Evolutionary conservation across 2,888 invertebrate genomes (phyloP), one percentile per base, ranked within the genome.

Genomic region (Andrena haemorrhoa): DNA sequence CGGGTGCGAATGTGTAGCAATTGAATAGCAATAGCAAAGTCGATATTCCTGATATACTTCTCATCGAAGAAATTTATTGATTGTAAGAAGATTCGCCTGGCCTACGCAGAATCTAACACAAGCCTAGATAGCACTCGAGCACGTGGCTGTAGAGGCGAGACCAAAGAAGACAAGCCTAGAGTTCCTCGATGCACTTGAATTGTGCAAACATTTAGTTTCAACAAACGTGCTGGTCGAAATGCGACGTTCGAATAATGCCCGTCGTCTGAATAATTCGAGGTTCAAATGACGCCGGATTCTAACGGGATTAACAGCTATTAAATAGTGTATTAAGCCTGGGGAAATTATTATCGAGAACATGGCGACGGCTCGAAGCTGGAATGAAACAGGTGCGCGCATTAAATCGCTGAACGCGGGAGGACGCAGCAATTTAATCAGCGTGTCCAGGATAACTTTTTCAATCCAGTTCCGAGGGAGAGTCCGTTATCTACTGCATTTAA

Each of bases 231-330:
- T 41, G 10, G 29, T 7, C 41, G 41, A 35, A 65, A 60, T 68
- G 35, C 23, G 7, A 5, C 23, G 10, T 26, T 12, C 10, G 47
- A 53, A 51, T 60, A 56, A 79, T 72, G 20, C 80, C 29, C 12
- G 70, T 29, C 47, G 60, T 70, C 49, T 66, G 61, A 82, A 82
- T 75, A 75, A 82, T 82, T 82, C 63, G 26, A 7, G 56, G 68
- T 80, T 68, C 63, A 63, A 72, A 68, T 72, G 71, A 80, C 66
- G 56, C 61, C 56, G 31, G 29, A 68, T 72, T 80, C 60, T 29
- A 56, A 63, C 63, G 72, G 80, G 81, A 80, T 80, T 79, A 79
- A 64, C 35, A 4, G 41, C 70, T 35, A 8, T 56, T 80, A 80
- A 80, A 66, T 58, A 63, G 66, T 41, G 61, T 20, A 72, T 72